phyloP scores from a whole-genome alignment of 1,140 invertebrate genomes.

The Diploscapter pachys region DNA sequence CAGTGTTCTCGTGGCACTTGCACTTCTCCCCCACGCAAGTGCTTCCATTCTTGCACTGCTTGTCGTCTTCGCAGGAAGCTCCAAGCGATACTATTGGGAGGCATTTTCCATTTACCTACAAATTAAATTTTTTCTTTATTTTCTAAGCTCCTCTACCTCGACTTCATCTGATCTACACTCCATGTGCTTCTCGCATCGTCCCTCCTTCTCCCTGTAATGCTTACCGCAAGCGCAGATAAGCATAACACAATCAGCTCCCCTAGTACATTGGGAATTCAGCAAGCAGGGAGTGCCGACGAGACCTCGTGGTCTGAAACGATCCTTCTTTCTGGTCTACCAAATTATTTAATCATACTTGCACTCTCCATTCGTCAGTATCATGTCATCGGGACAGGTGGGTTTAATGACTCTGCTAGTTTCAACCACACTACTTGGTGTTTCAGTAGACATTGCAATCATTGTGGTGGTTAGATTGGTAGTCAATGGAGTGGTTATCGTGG shows the following conservation, averaged over 20 bases:
- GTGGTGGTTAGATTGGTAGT: neutral
- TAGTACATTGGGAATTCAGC: conserved; percentile 26
- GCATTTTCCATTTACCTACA: conserved; percentile 30
- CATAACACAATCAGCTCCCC: conserved; percentile 18
- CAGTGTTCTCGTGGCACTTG: conserved; percentile 32
- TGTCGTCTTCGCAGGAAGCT: conserved; percentile 31
- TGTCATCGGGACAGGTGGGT: conserved; percentile 19
- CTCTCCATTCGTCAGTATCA: conserved; percentile 10
- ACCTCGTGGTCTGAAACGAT: conserved; percentile 12
- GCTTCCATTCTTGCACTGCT: conserved; percentile 44
- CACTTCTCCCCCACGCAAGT: conserved; percentile 33
- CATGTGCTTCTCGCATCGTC: conserved; percentile 5
- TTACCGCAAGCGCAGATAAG: conserved; percentile 25
- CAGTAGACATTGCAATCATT: conserved; percentile 1
- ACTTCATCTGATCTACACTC: conserved; percentile 29
- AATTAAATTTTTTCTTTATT: neutral
- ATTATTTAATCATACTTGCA: conserved; percentile 17
- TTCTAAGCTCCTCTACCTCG: neutral
- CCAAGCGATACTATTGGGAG: conserved; percentile 31
- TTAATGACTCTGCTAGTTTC: neutral
- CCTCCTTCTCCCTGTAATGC: conserved; percentile 21
- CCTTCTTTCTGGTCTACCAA: neutral
- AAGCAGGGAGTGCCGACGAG: conserved; percentile 26
- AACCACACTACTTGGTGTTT: neutral
- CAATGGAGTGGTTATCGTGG: neutral